These are phyloP conservation scores for Melipona quadrifasciata DNA, from an alignment of 1,140 invertebrate genomes.

Conservation along the genomic window DNA sequence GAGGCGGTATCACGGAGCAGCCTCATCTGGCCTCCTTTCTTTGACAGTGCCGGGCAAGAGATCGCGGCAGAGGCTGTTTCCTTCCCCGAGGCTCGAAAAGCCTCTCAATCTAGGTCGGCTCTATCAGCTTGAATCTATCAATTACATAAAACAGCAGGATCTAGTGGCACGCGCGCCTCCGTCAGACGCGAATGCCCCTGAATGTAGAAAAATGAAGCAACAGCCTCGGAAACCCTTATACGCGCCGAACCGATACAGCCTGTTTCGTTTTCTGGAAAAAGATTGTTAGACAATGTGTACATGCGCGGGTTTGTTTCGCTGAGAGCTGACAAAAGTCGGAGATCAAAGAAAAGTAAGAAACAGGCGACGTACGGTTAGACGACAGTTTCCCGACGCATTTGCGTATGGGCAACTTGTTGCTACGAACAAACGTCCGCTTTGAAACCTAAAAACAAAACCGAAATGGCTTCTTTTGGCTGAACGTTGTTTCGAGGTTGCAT, in stretches of 20 bases:
- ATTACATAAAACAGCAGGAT: slow-evolving; percentile 68
- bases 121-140: slow-evolving; percentile 69
- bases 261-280: neutral
- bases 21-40: slow-evolving; percentile 49
- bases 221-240: too few species aligned
- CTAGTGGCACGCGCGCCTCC: slow-evolving; percentile 59
- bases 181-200: slow-evolving; percentile 63
- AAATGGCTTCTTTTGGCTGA: neutral
- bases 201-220: slow-evolving; percentile 6
- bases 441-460: neutral
- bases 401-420: neutral
- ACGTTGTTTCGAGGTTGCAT: neutral
- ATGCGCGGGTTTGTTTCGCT: neutral
- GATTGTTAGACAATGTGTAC: neutral
- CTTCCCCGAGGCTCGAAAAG: slow-evolving; percentile 19
- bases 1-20: slow-evolving; percentile 63
- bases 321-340: neutral
- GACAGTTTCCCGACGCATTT: neutral
- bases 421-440: neutral
- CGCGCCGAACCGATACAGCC: too few species aligned
- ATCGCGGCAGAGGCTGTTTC: slow-evolving; percentile 20
- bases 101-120: slow-evolving; percentile 69
- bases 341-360: neutral
- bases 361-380: neutral
- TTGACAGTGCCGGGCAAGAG: slow-evolving; percentile 46